Percentiles rank a stretch among this genome's conserved stretches.
These are phyloP conservation scores for Pluvianellus socialis DNA, from an alignment of 2,113 vertebrate genomes.

Conservation along the genomic window DNA sequence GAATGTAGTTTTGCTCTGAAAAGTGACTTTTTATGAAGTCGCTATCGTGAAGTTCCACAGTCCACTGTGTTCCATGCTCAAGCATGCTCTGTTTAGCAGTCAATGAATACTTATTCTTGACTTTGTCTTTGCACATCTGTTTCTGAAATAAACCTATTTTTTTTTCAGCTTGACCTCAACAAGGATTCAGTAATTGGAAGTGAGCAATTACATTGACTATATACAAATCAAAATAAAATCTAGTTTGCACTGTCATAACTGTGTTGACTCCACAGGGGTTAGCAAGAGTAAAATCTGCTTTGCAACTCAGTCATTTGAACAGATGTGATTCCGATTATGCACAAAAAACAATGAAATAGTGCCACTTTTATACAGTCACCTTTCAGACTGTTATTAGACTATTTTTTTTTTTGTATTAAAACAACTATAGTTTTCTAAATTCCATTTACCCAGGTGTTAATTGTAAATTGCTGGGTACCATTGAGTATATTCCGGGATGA, in stretches of 20 bases:
- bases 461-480: background rate
- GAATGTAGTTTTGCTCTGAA: background rate
- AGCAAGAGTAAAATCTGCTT: background rate
- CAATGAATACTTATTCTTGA: background rate
- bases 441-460: conserved; percentile 18
- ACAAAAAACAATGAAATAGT: background rate
- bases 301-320: background rate
- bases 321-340: background rate
- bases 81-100: background rate
- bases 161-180: background rate
- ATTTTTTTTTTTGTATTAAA: conserved; percentile 26
- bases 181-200: background rate
- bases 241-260: background rate
- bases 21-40: background rate
- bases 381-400: background rate
- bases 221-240: background rate
- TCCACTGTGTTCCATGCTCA: background rate
- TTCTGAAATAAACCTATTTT: background rate
- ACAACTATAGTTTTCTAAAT: background rate
- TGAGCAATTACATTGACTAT: background rate
- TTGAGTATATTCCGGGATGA: background rate
- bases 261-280: background rate
- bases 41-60: background rate
- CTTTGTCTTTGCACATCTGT: background rate
- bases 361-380: background rate